Base-by-base conservation (phyloP, 2,113 vertebrate species). In the Phainopepla nitens region DNA sequence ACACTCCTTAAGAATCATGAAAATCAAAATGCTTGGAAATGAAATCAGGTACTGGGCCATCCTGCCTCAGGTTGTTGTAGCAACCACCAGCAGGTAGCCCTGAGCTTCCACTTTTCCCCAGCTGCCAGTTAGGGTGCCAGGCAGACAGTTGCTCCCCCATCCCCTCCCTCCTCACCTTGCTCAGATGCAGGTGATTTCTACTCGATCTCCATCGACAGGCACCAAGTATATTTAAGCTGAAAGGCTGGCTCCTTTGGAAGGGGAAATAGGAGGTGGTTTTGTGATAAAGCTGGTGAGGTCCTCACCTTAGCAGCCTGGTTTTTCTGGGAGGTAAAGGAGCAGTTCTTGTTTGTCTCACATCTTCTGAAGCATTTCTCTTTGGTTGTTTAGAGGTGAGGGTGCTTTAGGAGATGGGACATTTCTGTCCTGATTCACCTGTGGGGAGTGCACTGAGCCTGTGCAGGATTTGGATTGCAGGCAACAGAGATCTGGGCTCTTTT, bases 281-380 rank as follows among this genome's bases (percentile, higher is more conserved):
- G 16, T 15, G 9, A 7, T 3, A 7, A 19, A 5, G 0, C 1
- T 57, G 14, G 0, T 21, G 19, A 8, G 0, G 1, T 0, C 4
- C n/a, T 5, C 1, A 1, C 2, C 10, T 15, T 29, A 18, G 36
- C 3, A 86, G 51, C 4, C 15, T 19, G 7, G 4, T 25, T 23
- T 23, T 10, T 18, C 24, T 71, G 47, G 42, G 47, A 23, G 17
- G 7, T 2, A 15, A 33, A 60, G 35, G 9, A 79, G 47, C 19
- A 25, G 42, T 5, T 79, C 28, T 57, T 2, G 0, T 66, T 79
- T 51, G 35, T 13, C 15, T 89, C 22, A 17, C 0, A 4, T 6
- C 7, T 89, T 41, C 61, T 65, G 54, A 21, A 69, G 28, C 8
- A 1, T 39, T 79, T 81, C 1, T 76, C 7, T 84, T 42, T 42